Evolutionary conservation across 2,797 vertebrate genomes (phyloP).

Genomic region (Morus bassanus): DNA sequence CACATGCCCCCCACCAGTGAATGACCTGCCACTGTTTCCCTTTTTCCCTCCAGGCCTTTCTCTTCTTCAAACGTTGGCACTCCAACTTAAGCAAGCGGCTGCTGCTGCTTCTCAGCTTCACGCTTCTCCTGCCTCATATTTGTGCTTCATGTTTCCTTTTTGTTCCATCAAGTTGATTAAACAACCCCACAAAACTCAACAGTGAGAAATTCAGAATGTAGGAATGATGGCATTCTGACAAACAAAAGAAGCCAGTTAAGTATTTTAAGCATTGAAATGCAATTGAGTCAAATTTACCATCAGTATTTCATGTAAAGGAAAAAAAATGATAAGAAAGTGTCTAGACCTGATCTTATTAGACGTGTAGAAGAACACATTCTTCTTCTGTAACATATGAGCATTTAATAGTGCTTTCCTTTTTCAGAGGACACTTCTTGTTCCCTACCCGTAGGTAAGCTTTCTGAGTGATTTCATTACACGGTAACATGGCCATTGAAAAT

Average conservation of each 20-base stretch:
- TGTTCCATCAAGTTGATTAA: background rate
- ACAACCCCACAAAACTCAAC: background rate
- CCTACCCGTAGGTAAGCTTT: background rate
- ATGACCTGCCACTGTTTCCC: background rate
- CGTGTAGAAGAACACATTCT: background rate
- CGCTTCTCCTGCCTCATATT: accelerated
- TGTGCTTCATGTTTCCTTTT: background rate
- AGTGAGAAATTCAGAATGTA: background rate
- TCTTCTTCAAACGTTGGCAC: background rate
- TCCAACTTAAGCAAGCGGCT: background rate
- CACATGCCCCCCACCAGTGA: background rate
- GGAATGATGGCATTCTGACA: background rate
- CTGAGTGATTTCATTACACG: background rate
- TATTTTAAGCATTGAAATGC: background rate
- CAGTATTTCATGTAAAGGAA: background rate
- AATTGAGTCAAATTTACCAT: background rate
- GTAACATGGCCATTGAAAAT: background rate
- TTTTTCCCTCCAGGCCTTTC: background rate
- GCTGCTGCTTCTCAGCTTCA: background rate
- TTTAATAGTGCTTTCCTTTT: background rate
- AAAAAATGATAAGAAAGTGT: background rate
- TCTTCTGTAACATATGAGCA: background rate
- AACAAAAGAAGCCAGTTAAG: background rate
- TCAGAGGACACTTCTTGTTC: background rate
- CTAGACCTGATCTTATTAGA: background rate